Evolutionary conservation across 2,113 vertebrate species (phyloP).

Genomic region (Etia nguti): DNA sequence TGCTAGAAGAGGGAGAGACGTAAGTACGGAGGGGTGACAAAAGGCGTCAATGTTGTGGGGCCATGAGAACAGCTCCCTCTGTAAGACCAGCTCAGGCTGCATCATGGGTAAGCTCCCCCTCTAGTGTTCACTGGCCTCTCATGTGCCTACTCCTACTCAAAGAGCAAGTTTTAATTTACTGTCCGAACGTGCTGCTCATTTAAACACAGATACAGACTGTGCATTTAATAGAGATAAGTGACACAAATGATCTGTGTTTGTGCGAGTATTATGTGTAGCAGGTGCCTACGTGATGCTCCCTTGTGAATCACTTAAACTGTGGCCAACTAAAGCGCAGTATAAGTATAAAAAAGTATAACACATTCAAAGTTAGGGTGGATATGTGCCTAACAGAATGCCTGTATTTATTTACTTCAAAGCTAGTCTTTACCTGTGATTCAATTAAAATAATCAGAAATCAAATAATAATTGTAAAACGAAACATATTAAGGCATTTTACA

Average conservation of each 20-base stretch:
- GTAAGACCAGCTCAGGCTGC: conserved; percentile 69
- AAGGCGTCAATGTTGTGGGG: conserved; percentile 64
- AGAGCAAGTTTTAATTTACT: conserved; percentile 1
- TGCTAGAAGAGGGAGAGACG: conserved; percentile 64
- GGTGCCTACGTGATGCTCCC: neutral
- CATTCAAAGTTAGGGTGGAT: neutral
- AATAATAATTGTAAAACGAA: neutral
- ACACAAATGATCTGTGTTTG: neutral
- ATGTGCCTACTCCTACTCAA: conserved; percentile 31
- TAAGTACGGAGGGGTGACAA: conserved; percentile 59
- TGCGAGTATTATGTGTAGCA: neutral
- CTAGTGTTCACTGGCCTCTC: conserved; percentile 90
- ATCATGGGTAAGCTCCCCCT: conserved; percentile 93
- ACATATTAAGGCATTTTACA: neutral
- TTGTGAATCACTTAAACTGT: neutral
- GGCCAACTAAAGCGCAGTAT: neutral
- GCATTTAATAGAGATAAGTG: neutral
- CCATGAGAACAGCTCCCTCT: conserved; percentile 70
- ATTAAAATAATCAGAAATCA: neutral
- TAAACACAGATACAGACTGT: neutral
- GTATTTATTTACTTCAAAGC: neutral
- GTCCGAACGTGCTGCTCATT: neutral
- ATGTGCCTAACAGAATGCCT: neutral
- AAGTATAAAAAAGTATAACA: neutral
- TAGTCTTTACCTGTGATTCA: neutral